Conservation (phyloP, 2,888 invertebrate genomes). For the Dryobota labecula region DNA sequence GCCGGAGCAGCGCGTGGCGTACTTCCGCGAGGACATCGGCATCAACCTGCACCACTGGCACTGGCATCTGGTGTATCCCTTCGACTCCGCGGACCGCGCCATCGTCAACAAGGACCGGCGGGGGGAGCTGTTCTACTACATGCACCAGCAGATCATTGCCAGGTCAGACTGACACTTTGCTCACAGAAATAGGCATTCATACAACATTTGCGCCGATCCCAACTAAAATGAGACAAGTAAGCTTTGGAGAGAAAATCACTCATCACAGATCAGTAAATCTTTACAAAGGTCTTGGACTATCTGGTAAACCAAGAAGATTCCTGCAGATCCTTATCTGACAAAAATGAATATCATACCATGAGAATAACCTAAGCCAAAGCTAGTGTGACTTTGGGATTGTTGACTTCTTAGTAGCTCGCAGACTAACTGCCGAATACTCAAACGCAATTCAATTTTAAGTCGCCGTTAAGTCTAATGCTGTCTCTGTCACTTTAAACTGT, state of each 20-base stretch:
- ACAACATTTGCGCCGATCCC: background rate
- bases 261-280: background rate
- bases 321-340: background rate
- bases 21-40: constrained; percentile 96
- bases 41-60: constrained; percentile 97
- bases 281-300: background rate
- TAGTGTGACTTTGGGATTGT: background rate
- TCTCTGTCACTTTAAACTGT: too few species aligned
- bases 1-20: constrained; percentile 95
- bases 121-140: constrained; percentile 95
- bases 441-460: too few species aligned
- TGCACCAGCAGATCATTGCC: constrained; percentile 93
- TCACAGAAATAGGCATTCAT: background rate
- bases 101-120: constrained; percentile 93
- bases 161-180: constrained; percentile 81
- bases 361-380: background rate
- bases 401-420: background rate
- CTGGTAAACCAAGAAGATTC: background rate
- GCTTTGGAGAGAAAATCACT: background rate
- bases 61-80: constrained; percentile 97
- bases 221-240: background rate
- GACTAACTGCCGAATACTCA: too few species aligned
- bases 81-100: constrained; percentile 91
- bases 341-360: background rate
- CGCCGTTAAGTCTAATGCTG: too few species aligned